These are phyloP conservation scores for Choreutis nemorana DNA, from an alignment of 2,888 invertebrate species.

Conservation along the genomic window DNA sequence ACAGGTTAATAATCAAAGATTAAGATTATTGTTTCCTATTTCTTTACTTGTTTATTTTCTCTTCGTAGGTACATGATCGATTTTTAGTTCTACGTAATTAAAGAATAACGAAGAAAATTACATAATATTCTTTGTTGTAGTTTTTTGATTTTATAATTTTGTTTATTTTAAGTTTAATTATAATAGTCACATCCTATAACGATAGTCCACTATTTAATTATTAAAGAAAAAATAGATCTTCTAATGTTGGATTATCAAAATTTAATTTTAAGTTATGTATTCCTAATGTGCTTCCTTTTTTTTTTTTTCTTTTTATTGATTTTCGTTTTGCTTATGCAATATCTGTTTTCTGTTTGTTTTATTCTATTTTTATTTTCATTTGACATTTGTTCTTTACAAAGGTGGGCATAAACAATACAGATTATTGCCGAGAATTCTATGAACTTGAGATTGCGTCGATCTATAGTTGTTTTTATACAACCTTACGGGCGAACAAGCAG, in stretches of 20 bases:
- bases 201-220: conserved; percentile 8
- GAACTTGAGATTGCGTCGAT: too few species aligned
- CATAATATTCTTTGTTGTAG: conserved; percentile 16
- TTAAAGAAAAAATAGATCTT: too few species aligned
- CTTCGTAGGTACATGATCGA: conserved; percentile 56
- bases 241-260: too few species aligned
- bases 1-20: not conserved
- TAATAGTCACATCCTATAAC: conserved; percentile 51
- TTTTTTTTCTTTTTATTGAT: conserved; percentile 4
- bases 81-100: conserved; percentile 24
- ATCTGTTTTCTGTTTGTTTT: too few species aligned
- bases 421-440: too few species aligned
- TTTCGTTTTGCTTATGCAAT: not conserved
- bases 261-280: too few species aligned
- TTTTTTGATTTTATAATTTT: conserved; percentile 18
- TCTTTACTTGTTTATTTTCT: conserved; percentile 18
- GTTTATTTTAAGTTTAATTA: conserved; percentile 13
- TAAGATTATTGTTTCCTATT: conserved; percentile 10
- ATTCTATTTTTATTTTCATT: too few species aligned
- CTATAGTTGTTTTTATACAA: too few species aligned
- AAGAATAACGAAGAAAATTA: not conserved
- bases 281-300: not conserved
- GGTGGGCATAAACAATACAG: too few species aligned
- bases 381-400: too few species aligned
- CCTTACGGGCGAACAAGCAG: too few species aligned